These are phyloP conservation scores for Sciaenops ocellatus DNA, from an alignment of 2,797 vertebrate species.

Conservation along the genomic window DNA sequence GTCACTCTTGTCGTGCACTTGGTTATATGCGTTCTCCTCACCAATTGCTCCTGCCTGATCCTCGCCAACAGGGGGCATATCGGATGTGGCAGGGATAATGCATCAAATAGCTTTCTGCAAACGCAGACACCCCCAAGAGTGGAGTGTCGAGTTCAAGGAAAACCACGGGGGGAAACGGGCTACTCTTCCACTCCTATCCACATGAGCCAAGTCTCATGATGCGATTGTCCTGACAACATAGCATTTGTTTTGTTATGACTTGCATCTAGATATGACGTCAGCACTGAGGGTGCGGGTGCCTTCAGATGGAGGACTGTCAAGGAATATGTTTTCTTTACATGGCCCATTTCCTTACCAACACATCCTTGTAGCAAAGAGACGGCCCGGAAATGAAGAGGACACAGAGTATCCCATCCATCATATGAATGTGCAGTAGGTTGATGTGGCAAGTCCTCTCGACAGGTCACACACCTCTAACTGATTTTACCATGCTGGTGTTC, in stretches of 20 bases:
- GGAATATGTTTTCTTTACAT: conserved; percentile 1
- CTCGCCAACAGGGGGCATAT: conserved; percentile 22
- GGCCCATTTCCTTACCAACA: conserved; percentile 16
- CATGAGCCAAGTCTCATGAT: neutral
- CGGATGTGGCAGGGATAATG: conserved; percentile 10
- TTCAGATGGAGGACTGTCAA: neutral
- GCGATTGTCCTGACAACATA: neutral
- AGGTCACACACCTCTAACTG: neutral
- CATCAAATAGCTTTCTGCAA: conserved; percentile 28
- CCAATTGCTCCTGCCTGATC: conserved; percentile 27
- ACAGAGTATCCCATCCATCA: neutral
- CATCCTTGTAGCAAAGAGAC: neutral
- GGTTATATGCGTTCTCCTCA: conserved; percentile 19
- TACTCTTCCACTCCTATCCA: neutral
- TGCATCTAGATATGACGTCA: conserved; percentile 4
- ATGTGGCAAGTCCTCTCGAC: neutral
- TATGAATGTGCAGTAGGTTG: neutral
- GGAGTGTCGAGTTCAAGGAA: conserved; percentile 29
- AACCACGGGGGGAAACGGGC: conserved; percentile 16
- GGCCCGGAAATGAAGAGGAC: neutral
- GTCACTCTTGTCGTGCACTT: conserved; percentile 29
- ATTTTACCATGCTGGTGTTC: neutral
- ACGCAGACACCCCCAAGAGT: conserved; percentile 16
- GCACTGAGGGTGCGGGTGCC: neutral
- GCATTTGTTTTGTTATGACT: conserved; percentile 9